Evolutionary conservation across 1,140 invertebrate species (phyloP).

Genomic region (Hestina assimilis): DNA sequence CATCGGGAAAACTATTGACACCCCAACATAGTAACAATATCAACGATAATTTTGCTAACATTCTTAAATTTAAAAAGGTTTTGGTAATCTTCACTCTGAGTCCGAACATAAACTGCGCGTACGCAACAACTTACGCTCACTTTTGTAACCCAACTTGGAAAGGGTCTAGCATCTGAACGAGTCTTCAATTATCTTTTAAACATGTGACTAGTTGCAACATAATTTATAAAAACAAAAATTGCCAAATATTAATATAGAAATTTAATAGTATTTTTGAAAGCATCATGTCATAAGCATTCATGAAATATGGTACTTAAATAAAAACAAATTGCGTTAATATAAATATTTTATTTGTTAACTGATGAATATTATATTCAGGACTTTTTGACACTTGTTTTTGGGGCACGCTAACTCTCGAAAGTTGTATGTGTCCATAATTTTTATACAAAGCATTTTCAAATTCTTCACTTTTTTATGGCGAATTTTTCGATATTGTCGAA

Average conservation of each 20-base stretch:
- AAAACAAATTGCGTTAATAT: background rate
- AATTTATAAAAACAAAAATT: constrained; percentile 26
- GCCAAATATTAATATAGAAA: no score
- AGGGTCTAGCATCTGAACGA: constrained; percentile 62
- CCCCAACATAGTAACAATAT: constrained; percentile 43
- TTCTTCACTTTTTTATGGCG: no score
- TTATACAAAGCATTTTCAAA: no score
- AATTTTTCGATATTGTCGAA: no score
- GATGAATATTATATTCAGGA: no score
- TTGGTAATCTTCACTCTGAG: constrained; percentile 38
- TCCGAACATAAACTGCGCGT: constrained; percentile 48
- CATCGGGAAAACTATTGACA: constrained; percentile 82
- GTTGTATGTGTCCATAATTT: no score
- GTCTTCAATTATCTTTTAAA: constrained; percentile 46
- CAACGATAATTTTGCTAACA: constrained; percentile 44
- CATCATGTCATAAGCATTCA: no score
- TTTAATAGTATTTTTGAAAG: no score
- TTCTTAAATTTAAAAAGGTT: constrained; percentile 25
- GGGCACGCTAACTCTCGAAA: no score
- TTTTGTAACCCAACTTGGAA: constrained; percentile 69
- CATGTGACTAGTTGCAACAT: constrained; percentile 10
- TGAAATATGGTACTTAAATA: no score
- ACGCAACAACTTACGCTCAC: constrained; percentile 41
- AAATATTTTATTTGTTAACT: background rate
- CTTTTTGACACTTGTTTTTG: no score